These are phyloP conservation scores for Megaceryle maxima DNA, from an alignment of 2,113 vertebrate genomes.

Conservation along the genomic window DNA sequence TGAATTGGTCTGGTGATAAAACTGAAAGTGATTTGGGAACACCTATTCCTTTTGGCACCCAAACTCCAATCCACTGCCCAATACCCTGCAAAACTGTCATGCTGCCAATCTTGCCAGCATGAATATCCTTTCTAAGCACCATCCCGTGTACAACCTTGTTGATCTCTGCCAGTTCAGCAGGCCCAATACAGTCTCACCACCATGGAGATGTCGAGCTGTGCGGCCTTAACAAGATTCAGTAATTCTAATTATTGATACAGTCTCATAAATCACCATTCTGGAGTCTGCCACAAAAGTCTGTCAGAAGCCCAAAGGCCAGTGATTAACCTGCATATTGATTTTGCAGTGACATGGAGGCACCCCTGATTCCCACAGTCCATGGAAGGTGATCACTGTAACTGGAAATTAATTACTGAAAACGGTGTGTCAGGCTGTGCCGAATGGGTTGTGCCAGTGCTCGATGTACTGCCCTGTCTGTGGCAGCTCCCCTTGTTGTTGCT, in stretches of 20 bases:
- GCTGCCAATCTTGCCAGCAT: neutral
- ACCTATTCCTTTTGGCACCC: neutral
- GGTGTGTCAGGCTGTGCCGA: fast-evolving
- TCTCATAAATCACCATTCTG: neutral
- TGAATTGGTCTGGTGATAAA: neutral
- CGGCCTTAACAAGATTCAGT: neutral
- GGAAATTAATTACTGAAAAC: fast-evolving
- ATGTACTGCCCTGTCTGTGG: fast-evolving
- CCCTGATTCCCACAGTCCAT: neutral
- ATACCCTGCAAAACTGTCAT: neutral
- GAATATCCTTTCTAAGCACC: neutral
- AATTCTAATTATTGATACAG: neutral
- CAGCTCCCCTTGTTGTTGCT: neutral
- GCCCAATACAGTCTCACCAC: fast-evolving
- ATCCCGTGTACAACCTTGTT: neutral
- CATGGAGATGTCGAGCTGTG: fast-evolving
- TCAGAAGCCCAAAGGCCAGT: neutral
- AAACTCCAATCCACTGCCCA: neutral
- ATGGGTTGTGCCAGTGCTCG: fast-evolving
- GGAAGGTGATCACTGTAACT: neutral
- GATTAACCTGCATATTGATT: neutral
- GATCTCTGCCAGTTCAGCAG: neutral
- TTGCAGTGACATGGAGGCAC: fast-evolving
- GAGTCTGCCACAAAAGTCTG: neutral
- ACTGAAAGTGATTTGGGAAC: neutral